Base-by-base conservation (phyloP, 2,797 vertebrate genomes). In the Hemitrygon akajei region DNA sequence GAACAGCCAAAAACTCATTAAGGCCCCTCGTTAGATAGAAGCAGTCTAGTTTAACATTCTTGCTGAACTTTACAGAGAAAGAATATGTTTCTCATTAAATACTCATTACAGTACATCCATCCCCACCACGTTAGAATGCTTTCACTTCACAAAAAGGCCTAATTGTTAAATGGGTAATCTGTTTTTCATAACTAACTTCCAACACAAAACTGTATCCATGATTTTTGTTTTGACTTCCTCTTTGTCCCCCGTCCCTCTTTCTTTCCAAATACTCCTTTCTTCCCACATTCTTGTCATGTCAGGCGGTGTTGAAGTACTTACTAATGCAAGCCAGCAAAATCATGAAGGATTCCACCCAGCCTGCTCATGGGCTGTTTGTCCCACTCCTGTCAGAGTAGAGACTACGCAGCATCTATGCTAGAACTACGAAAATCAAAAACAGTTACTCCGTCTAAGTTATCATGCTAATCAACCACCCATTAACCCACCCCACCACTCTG, bases 71-170 rank as follows among this genome's bases (percentile, higher is more conserved):
- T 69, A 37, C 7, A 69, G n/a, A 69, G 84, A 87, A 27, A n/a
- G 4, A 30, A 56, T 58, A 27, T 58, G n/a, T n/a, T 9, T 89
- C 66, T 89, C 60, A 89, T 69, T 89, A 30, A 89, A 37, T 89
- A 18, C 7, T 34, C 82, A 60, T 86, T 58, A 60, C n/a, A 86
- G 27, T 7, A 60, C 6, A 56, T 47, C 47, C 47, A 1, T 60
- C 27, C 56, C 82, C 47, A 47, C 56, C 56, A 7, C 80, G 3
- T 82, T 30, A 86, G 56, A 86, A 60, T 86, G 56, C 82, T 86
- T 86, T 86, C 82, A 60, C 86, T 89, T 89, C 86, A 89, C 22
- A 37, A 69, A 69, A 69, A 89, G 86, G 86, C 86, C 37, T 69
- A 66, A 89, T 89, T 89, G 86, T 89, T 89, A 37, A 89, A 37